Percentiles rank a stretch among this genome's conserved stretches.
Conservation (phyloP, 1,140 invertebrate genomes). For the Coptotermes formosanus region DNA sequence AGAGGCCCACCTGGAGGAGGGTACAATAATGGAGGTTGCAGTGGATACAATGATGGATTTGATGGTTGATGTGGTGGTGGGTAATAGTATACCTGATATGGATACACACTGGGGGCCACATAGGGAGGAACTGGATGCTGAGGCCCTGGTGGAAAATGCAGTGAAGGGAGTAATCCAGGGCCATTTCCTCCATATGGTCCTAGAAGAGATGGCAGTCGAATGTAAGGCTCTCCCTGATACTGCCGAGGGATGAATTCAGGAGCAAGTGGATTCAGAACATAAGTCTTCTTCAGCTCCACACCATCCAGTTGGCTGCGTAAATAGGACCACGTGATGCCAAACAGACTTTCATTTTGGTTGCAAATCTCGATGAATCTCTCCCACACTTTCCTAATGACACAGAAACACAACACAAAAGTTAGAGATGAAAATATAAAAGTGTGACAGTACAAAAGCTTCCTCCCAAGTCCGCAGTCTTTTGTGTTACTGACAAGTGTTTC, state of each 20-base stretch:
- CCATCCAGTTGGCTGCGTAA: conserved; percentile 68
- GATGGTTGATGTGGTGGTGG: conserved; percentile 34
- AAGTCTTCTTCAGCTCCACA: conserved; percentile 70
- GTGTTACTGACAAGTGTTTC: too few relatives aligned
- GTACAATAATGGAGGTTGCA: neutral
- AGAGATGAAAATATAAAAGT: too few relatives aligned
- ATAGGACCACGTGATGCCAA: conserved; percentile 69
- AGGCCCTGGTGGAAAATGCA: conserved; percentile 28
- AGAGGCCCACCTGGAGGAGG: neutral
- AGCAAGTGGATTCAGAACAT: conserved; percentile 78
- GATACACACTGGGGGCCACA: conserved; percentile 39
- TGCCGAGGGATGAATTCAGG: conserved; percentile 73
- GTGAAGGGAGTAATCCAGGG: neutral
- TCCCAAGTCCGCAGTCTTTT: too few relatives aligned
- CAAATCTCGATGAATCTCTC: conserved; percentile 76
- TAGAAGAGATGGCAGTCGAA: conserved; percentile 38
- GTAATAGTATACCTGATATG: conserved; percentile 37
- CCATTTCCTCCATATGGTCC: conserved; percentile 23
- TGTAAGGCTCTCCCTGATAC: conserved; percentile 48
- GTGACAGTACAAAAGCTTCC: too few relatives aligned
- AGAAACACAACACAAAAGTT: conserved; percentile 19
- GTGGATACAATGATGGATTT: conserved; percentile 30
- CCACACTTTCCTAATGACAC: conserved; percentile 68
- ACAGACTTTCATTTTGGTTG: conserved; percentile 70
- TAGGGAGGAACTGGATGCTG: conserved; percentile 41